Conservation (phyloP, 1,140 invertebrate species). For the Halictus rubicundus region DNA sequence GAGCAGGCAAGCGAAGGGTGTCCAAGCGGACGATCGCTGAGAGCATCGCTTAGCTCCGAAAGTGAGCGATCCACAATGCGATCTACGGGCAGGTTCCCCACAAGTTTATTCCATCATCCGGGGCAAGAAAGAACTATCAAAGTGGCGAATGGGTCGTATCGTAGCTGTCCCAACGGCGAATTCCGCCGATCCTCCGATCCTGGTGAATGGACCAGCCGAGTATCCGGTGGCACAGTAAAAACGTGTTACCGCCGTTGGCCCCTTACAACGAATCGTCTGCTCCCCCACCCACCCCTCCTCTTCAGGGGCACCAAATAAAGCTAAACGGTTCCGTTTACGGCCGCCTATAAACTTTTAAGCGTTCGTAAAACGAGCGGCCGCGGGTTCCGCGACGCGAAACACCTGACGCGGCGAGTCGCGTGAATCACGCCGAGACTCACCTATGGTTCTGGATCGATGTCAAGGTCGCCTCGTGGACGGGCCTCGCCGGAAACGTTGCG, state of each 20-base stretch:
- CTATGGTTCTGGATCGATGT: slow-evolving; percentile 71
- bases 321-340: slow-evolving; percentile 78
- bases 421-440: slow-evolving; percentile 61
- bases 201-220: background rate
- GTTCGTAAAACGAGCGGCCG: slow-evolving; percentile 76
- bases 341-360: slow-evolving; percentile 81
- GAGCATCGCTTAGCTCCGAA: no score
- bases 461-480: slow-evolving; percentile 71
- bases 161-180: background rate
- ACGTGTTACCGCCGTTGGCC: background rate
- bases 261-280: background rate
- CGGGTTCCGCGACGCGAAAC: slow-evolving; percentile 57
- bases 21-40: no score
- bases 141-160: background rate
- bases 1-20: no score
- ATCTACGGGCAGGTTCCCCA: background rate
- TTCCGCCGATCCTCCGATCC: background rate
- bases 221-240: background rate
- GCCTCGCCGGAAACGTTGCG: slow-evolving; percentile 62
- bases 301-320: slow-evolving; percentile 71
- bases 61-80: background rate
- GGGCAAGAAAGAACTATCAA: background rate
- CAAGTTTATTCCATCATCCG: background rate
- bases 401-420: slow-evolving; percentile 53
- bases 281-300: no score